phyloP scores from a whole-genome alignment of 2,888 invertebrate species.

The Balanococcus diminutus region DNA sequence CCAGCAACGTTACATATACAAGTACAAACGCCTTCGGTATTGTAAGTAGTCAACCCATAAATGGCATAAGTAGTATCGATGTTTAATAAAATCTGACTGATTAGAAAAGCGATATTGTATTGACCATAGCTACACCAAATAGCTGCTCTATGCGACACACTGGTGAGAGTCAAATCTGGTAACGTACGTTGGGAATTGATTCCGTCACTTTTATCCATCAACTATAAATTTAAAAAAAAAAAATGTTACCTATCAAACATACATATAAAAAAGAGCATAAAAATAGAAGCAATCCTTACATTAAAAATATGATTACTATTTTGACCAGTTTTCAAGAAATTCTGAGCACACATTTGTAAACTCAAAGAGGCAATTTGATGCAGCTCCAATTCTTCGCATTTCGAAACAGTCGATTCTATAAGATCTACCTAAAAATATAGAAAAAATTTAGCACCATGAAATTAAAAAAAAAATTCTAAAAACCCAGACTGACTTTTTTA shows the following conservation, averaged over 20 bases:
- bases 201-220: conserved; percentile 82
- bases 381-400: conserved; percentile 55
- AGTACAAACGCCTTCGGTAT: conserved; percentile 73
- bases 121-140: conserved; percentile 90
- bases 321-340: conserved; percentile 51
- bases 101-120: conserved; percentile 78
- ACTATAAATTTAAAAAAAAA: conserved; percentile 68
- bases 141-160: conserved; percentile 80
- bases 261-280: not conserved
- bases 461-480: not conserved
- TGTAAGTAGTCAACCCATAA: conserved; percentile 64
- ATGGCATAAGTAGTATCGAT: conserved; percentile 72
- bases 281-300: not conserved
- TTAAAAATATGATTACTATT: conserved; percentile 16
- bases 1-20: conserved; percentile 73
- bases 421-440: conserved; percentile 13
- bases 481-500: conserved; percentile 12
- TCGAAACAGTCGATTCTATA: conserved; percentile 52
- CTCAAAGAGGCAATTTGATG: conserved; percentile 56
- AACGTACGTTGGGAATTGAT: conserved; percentile 84
- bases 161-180: conserved; percentile 79
- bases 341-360: conserved; percentile 56
- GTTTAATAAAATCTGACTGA: conserved; percentile 78
- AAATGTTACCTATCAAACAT: not conserved
- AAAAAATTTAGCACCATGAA: not conserved